Evolutionary conservation across 2,113 vertebrate genomes (phyloP).

Genomic region (Oncorhynchus masou): DNA sequence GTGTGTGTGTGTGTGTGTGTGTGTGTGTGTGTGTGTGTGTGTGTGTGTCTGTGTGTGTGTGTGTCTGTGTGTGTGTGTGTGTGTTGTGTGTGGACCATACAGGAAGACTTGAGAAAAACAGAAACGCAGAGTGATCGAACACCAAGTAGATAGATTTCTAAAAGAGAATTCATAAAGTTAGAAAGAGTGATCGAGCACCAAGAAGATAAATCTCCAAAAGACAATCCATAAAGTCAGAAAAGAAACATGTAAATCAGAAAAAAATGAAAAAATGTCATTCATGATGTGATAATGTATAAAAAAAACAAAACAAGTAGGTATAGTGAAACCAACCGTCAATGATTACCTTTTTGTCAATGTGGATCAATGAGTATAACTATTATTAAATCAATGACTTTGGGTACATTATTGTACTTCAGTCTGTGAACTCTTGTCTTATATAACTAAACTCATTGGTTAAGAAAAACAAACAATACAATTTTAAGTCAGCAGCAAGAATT

Average conservation of each 20-base stretch:
- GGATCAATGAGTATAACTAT: slow-evolving; percentile 15
- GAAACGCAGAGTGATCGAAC: slow-evolving; percentile 26
- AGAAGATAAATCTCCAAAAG: slow-evolving; percentile 33
- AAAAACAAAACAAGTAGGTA: slow-evolving; percentile 21
- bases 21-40: background rate
- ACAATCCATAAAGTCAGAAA: slow-evolving; percentile 21
- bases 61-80: background rate
- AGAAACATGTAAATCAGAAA: slow-evolving; percentile 27
- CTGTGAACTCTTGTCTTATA: slow-evolving; percentile 23
- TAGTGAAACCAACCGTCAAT: slow-evolving; percentile 18
- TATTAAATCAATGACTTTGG: slow-evolving; percentile 7
- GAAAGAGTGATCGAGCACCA: slow-evolving; percentile 40
- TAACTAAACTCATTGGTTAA: slow-evolving; percentile 31
- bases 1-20: too few relatives aligned
- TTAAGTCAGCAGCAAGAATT: slow-evolving; percentile 65
- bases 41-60: too few relatives aligned
- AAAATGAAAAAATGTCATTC: slow-evolving; percentile 13
- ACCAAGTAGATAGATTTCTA: slow-evolving; percentile 33
- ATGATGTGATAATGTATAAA: slow-evolving; percentile 13
- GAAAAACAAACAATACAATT: slow-evolving; percentile 49
- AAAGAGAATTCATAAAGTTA: slow-evolving; percentile 24
- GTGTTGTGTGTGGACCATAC: background rate
- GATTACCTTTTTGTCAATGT: slow-evolving; percentile 18
- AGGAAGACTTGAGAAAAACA: slow-evolving; percentile 18
- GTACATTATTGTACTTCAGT: slow-evolving; percentile 20